Evolutionary conservation across 1,140 invertebrate species (phyloP).

Genomic region (Leucophenga varia): DNA sequence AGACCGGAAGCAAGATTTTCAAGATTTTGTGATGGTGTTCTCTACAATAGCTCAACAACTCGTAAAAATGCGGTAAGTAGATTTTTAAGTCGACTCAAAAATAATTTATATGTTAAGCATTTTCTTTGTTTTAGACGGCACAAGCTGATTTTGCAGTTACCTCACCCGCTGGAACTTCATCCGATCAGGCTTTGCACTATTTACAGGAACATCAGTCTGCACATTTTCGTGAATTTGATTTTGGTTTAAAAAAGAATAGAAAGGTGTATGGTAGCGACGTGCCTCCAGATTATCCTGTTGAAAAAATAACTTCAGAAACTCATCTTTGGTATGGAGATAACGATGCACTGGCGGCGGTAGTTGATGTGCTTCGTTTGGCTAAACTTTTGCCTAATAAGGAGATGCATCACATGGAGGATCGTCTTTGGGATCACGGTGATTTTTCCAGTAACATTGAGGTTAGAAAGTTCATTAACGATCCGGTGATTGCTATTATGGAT

Average conservation of each 20-base stretch:
- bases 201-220: constrained; percentile 39
- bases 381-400: constrained; percentile 22
- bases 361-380: constrained; percentile 62
- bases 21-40: neutral
- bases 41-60: neutral
- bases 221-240: constrained; percentile 43
- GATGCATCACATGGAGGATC: constrained; percentile 57
- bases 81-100: no score
- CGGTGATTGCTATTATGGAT: neutral
- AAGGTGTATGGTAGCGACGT: constrained; percentile 45
- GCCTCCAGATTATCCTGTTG: constrained; percentile 60
- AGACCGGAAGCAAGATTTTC: neutral
- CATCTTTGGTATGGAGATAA: constrained; percentile 61
- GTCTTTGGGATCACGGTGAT: constrained; percentile 63
- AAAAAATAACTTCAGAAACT: constrained; percentile 63
- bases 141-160: constrained; percentile 47
- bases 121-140: constrained; percentile 28
- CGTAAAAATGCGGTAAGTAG: neutral
- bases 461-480: neutral
- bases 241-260: constrained; percentile 52
- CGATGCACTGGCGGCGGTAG: constrained; percentile 59
- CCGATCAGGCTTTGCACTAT: constrained; percentile 54
- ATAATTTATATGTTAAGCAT: neutral
- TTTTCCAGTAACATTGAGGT: constrained; percentile 38
- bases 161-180: constrained; percentile 56